Evolutionary conservation across 1,140 invertebrate genomes (phyloP), one percentile per base, ranked within the genome.

Genomic region (Pteromalus puparum): DNA sequence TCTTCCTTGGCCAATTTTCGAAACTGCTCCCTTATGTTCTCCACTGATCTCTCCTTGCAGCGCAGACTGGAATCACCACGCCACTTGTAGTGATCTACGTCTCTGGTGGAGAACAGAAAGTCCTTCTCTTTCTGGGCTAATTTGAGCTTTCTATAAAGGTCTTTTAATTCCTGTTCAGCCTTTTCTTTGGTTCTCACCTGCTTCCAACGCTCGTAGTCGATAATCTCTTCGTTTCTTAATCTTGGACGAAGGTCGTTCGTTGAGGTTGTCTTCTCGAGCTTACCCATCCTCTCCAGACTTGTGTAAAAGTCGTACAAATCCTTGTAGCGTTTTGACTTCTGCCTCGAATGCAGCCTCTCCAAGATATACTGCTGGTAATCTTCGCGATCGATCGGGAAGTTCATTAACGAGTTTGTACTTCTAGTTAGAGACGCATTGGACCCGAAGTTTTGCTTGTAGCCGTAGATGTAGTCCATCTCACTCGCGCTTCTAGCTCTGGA

Each of bases 181-280:
- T 95, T 95, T 91, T 97, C 96, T 84, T 96, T 95, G n/a, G 95
- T 94, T 83, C 97, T 92, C 28, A 97, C 94, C 90, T 95, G 95
- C 90, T 96, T 97, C 97, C 97, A 98, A 68, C 96, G 94, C 88
- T 98, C 97, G 90, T 97, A 98, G 93, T 98, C 97, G 87, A 97
- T 96, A 34, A 97, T 95, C 88, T 97, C 96, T 90, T 97, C 96
- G 88, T 95, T 95, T 90, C 94, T 95, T 88, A 95, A 92, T 88
- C 96, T 93, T 4, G 96, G 95, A 77, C 95, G 94, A 53, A 97
- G 92, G 88, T 97, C 96, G 83, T 93, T 94, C 3, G 93, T 94
- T 1, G 95, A 96, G 3, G 96, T 96, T 13, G 95, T 95, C 87
- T 95, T 95, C 92, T 98, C 97, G 48, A 99, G 93, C 86, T 97